These are phyloP conservation scores for Sinodicranocentrus sp. DNA, from an alignment of 2,888 invertebrate species.

Conservation along the genomic window DNA sequence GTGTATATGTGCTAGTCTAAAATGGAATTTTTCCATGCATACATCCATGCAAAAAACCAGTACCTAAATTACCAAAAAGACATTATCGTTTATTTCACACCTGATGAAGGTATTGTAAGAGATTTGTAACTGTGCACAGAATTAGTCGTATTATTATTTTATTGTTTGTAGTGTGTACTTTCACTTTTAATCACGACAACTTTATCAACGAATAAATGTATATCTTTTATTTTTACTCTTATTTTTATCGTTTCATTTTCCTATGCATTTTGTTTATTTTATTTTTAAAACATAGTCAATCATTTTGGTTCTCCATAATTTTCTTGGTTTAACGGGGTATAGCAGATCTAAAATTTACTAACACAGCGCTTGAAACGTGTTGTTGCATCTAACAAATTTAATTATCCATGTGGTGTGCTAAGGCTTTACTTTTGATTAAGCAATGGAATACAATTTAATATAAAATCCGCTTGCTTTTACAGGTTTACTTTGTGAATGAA, in stretches of 20 bases:
- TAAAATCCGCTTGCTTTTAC: too few relatives aligned
- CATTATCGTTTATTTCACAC: background rate
- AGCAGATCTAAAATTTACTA: too few relatives aligned
- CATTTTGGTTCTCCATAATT: too few relatives aligned
- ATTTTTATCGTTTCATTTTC: slow-evolving; percentile 30
- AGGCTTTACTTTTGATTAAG: too few relatives aligned
- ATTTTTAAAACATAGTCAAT: slow-evolving; percentile 22
- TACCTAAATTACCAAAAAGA: slow-evolving; percentile 38
- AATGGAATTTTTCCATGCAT: slow-evolving; percentile 5
- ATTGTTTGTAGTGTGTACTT: slow-evolving; percentile 25
- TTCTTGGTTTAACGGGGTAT: too few relatives aligned
- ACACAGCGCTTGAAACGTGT: too few relatives aligned
- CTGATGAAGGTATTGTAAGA: too few relatives aligned
- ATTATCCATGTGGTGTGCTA: too few relatives aligned
- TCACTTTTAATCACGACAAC: too few relatives aligned
- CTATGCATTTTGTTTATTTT: slow-evolving; percentile 47
- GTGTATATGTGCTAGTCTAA: slow-evolving; percentile 57
- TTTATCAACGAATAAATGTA: slow-evolving; percentile 49
- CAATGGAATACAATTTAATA: too few relatives aligned
- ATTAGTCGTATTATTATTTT: background rate
- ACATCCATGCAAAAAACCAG: background rate
- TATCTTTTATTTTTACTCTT: slow-evolving; percentile 49
- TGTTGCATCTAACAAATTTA: too few relatives aligned
- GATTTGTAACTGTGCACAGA: too few relatives aligned
- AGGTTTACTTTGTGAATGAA: slow-evolving; percentile 69